phyloP scores from a whole-genome alignment of 37 sponge, comb jelly and placozoan species.

The Chondrosia reniformis region DNA sequence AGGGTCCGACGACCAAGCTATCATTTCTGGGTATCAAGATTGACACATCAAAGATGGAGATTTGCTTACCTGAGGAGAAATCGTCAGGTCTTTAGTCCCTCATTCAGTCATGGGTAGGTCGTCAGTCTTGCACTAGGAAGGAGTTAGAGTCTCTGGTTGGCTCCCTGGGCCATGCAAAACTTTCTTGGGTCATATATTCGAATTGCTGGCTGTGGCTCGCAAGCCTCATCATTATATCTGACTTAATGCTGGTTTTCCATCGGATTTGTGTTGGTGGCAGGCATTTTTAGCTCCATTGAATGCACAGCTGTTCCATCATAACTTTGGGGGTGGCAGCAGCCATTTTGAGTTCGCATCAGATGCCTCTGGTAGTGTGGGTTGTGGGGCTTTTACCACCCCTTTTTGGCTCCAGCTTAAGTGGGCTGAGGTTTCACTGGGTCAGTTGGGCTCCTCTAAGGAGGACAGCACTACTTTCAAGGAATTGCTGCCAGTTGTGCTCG shows the following conservation, averaged over 20 bases:
- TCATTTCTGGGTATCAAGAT: conserved; percentile 6
- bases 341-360: neutral
- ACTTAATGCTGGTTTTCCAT: conserved; percentile 11
- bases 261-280: conserved; percentile 27
- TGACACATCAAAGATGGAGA: neutral
- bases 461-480: too few relatives aligned
- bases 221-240: conserved; percentile 24
- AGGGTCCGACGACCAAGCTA: neutral
- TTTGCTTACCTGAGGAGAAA: neutral
- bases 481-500: too few relatives aligned
- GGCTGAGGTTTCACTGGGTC: too few relatives aligned
- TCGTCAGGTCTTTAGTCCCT: neutral
- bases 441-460: too few relatives aligned
- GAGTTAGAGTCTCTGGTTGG: conserved; percentile 21
- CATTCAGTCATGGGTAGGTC: neutral
- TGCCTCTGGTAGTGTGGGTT: conserved; percentile 37
- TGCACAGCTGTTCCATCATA: neutral
- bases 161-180: conserved; percentile 17
- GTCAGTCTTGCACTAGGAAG: neutral
- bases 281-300: conserved; percentile 35
- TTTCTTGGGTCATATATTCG: conserved; percentile 16
- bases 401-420: conserved; percentile 19
- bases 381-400: conserved; percentile 10
- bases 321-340: neutral
- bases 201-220: conserved; percentile 20